Conservation (phyloP, 2,888 invertebrate genomes). For the Noctua fimbriata region DNA sequence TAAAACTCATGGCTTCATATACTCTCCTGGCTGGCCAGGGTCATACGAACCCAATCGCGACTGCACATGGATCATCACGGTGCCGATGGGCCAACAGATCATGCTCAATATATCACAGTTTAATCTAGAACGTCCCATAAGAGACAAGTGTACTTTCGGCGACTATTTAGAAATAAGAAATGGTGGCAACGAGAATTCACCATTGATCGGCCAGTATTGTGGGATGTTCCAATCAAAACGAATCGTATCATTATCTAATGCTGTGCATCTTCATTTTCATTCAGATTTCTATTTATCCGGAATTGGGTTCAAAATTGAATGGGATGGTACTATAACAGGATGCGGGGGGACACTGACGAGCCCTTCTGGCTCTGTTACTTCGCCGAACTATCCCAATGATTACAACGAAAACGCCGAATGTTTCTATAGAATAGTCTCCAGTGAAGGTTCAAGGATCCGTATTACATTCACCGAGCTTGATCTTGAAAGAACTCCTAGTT, state of each 20-base stretch:
- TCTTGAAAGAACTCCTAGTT: slow-evolving; percentile 90
- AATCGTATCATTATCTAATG: slow-evolving; percentile 94
- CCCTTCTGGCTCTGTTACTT: slow-evolving; percentile 93
- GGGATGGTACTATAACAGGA: slow-evolving; percentile 89
- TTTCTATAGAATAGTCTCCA: slow-evolving; percentile 94
- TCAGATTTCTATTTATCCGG: slow-evolving; percentile 92
- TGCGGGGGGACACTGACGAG: slow-evolving; percentile 95
- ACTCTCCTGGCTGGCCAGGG: slow-evolving; percentile 95
- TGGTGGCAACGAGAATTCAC: slow-evolving; percentile 93
- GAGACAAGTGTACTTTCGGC: slow-evolving; percentile 79
- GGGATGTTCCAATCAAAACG: slow-evolving; percentile 91
- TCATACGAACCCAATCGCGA: slow-evolving; percentile 92
- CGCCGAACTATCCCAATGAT: slow-evolving; percentile 95
- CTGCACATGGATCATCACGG: slow-evolving; percentile 95
- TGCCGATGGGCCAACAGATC: slow-evolving; percentile 93
- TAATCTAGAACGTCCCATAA: slow-evolving; percentile 90
- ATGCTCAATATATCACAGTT: slow-evolving; percentile 90
- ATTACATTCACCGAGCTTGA: slow-evolving; percentile 93
- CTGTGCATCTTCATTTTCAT: slow-evolving; percentile 93
- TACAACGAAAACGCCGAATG: slow-evolving; percentile 94
- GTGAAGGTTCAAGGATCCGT: slow-evolving; percentile 93
- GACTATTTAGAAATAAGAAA: slow-evolving; percentile 92
- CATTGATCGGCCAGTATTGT: slow-evolving; percentile 95
- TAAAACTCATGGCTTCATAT: slow-evolving; percentile 92
- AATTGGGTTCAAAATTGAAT: slow-evolving; percentile 92